Evolutionary conservation across 2,888 invertebrate species (phyloP), one percentile per base, ranked within the genome.

Genomic region (Euzophera pinguis): DNA sequence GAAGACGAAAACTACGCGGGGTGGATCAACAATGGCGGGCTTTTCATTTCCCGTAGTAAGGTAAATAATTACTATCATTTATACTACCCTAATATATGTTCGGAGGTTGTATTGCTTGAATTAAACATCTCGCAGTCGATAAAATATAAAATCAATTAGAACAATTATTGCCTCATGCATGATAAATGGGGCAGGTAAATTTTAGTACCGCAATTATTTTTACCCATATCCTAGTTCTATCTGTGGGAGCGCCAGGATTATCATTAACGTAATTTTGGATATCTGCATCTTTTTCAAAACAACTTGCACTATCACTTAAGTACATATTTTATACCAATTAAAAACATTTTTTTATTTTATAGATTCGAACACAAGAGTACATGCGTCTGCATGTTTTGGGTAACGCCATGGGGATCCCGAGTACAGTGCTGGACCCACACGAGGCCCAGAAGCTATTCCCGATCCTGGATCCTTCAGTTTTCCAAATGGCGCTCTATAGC

Each of bases 21-120:
- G 0, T 98, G 96, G 95, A 95, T 93, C 63, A 94, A 96, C 75
- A 97, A 97, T 82, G 98, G 98, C 1, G 97, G 97, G 38, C 91
- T 98, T 67, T 97, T 97, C 78, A 95, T 97, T 62, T 97, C 97
- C 0, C 73, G 89, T 14, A 88, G 87, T 60, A 73, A 80, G 74
- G 90, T 89, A 67, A 39, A 13, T 13, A 7, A 13, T 13, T 3
- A n/a, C 35, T 56, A 47, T 45, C 53, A 43, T 13, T 5, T 22
- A 5, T 22, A 22, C 22, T n/a, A n/a, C n/a, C n/a, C n/a, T n/a
- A n/a, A n/a, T n/a, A n/a, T n/a, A n/a, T n/a, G n/a, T n/a, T n/a
- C n/a, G n/a, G n/a, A n/a, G n/a, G n/a, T n/a, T n/a, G n/a, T n/a
- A n/a, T n/a, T n/a, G n/a, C n/a, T n/a, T n/a, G n/a, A n/a, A n/a